Percentiles rank a stretch among this genome's conserved stretches.
phyloP scores from a whole-genome alignment of 2,888 invertebrate genomes.

The Polymixis lichenea region DNA sequence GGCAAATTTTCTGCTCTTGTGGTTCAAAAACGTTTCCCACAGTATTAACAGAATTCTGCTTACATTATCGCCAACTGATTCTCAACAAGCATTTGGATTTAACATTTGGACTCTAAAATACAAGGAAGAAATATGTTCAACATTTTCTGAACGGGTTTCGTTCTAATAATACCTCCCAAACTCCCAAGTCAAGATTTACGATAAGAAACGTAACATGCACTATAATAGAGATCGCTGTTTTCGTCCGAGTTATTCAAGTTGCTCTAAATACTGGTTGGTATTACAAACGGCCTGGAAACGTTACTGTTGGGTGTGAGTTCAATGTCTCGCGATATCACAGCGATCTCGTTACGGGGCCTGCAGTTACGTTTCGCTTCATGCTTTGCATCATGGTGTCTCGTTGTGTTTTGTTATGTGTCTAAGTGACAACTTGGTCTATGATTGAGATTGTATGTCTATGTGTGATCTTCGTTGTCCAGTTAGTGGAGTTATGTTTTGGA shows the following conservation, averaged over 20 bases:
- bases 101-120: not conserved
- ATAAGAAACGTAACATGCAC: constrained; percentile 41
- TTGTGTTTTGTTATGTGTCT: constrained; percentile 53
- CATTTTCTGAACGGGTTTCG: constrained; percentile 22
- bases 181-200: constrained; percentile 51
- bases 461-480: constrained; percentile 38
- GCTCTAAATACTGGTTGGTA: constrained; percentile 62
- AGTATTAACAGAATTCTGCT: constrained; percentile 16
- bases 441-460: constrained; percentile 30
- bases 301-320: constrained; percentile 74
- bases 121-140: not conserved
- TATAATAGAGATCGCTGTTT: constrained; percentile 54
- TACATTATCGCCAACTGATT: not conserved
- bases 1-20: not conserved
- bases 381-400: constrained; percentile 53
- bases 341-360: constrained; percentile 76
- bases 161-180: constrained; percentile 14
- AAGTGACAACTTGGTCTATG: constrained; percentile 62
- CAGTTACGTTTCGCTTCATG: constrained; percentile 60
- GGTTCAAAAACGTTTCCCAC: constrained; percentile 37
- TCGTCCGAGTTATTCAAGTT: constrained; percentile 50
- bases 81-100: not conserved
- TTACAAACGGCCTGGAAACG: constrained; percentile 64
- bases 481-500: constrained; percentile 49
- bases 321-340: constrained; percentile 78